Evolutionary conservation across 2,888 invertebrate species (phyloP).

Genomic region (Andrena chrysosceles): DNA sequence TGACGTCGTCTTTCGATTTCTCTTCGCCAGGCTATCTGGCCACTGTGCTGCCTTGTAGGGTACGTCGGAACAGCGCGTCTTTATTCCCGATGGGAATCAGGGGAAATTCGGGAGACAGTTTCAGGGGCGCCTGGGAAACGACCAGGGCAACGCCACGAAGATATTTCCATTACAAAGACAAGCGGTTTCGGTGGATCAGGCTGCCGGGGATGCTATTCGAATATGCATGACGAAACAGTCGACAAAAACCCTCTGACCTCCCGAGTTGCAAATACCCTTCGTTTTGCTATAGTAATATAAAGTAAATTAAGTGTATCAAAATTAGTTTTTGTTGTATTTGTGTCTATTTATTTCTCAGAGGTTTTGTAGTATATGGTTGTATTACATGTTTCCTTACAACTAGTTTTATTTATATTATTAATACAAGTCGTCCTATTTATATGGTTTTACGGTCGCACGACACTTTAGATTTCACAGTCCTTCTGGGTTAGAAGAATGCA

Average conservation of each 20-base stretch:
- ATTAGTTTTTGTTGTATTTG: too few species aligned
- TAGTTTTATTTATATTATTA: too few species aligned
- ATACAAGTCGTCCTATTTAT: too few species aligned
- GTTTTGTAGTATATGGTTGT: too few species aligned
- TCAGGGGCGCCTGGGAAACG: slow-evolving; percentile 14
- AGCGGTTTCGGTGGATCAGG: slow-evolving; percentile 65
- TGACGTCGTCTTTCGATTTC: slow-evolving; percentile 13
- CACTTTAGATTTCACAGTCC: too few species aligned
- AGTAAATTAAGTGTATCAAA: too few species aligned
- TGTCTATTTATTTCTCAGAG: too few species aligned
- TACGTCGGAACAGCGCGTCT: slow-evolving; percentile 11
- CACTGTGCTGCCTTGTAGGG: neutral
- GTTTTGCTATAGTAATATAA: neutral
- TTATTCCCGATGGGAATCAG: slow-evolving; percentile 22
- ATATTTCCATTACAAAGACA: slow-evolving; percentile 79
- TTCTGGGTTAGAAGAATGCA: too few species aligned
- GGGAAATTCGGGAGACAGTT: slow-evolving; percentile 35
- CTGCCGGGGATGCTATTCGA: slow-evolving; percentile 71
- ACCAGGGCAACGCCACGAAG: slow-evolving; percentile 20
- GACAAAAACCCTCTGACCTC: slow-evolving; percentile 60
- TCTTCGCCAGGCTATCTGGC: neutral
- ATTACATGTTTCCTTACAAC: too few species aligned
- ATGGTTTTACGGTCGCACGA: too few species aligned
- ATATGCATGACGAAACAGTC: slow-evolving; percentile 72
- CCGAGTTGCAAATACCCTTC: slow-evolving; percentile 39